Evolutionary conservation across 2,888 invertebrate species (phyloP).

Genomic region (Drosophila nigricruria): DNA sequence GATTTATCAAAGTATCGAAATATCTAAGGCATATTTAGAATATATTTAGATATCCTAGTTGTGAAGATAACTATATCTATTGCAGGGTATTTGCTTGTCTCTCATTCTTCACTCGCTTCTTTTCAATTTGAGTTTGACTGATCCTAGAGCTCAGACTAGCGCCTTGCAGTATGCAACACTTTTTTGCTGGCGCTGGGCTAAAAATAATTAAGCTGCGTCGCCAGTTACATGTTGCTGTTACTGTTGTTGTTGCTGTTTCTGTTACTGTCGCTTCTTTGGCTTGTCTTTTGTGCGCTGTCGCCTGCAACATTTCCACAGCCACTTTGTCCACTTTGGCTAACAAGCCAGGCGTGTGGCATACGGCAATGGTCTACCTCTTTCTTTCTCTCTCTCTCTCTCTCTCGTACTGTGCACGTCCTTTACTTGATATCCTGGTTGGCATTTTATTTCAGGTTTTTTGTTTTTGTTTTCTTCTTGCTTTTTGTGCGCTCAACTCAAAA

Average conservation of each 20-base stretch:
- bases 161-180: conserved; percentile 22
- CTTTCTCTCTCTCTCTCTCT: background rate
- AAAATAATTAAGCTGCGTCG: conserved; percentile 70
- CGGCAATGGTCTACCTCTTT: background rate
- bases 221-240: conserved; percentile 4
- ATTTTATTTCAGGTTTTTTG: conserved; percentile 3
- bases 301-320: conserved; percentile 53
- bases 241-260: conserved; percentile 14
- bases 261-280: conserved; percentile 33
- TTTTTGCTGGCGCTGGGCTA: conserved; percentile 16
- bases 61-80: too few relatives aligned
- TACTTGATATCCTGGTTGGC: conserved; percentile 6
- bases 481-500: conserved; percentile 51
- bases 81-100: background rate
- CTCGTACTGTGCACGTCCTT: background rate
- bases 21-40: too few relatives aligned
- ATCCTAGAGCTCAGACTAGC: conserved; percentile 13
- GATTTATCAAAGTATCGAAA: too few relatives aligned
- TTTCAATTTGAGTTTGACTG: conserved; percentile 25
- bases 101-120: background rate
- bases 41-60: too few relatives aligned
- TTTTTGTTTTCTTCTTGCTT: conserved; percentile 22
- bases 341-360: conserved; percentile 29
- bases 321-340: conserved; percentile 56
- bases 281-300: conserved; percentile 49